Evolutionary conservation across 2,113 vertebrate genomes (phyloP), one percentile per base, ranked within the genome.

Genomic region (Limnothrissa miodon): DNA sequence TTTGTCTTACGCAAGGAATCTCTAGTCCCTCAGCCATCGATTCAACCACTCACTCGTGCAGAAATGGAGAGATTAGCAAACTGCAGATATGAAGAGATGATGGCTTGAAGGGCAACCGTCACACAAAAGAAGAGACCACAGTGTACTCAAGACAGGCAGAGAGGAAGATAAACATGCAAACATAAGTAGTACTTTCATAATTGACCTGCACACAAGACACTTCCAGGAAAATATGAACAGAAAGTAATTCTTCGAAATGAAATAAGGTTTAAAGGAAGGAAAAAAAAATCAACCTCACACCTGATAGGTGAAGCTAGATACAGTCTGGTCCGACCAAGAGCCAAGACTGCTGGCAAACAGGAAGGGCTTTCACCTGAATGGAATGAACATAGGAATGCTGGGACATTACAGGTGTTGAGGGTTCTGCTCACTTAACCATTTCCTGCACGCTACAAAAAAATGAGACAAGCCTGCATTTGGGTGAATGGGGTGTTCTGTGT

Each of bases 371-470:
- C 25, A 66, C n/a, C 59, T 82, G 23, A 66, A 81, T 86, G 84
- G 87, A 91, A 91, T 89, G 84, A 84, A 91, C 86, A 86, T 79
- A 83, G 66, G 85, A 78, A 81, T 84, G 85, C 85, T 82, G 74
- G 86, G 85, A 83, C 88, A 85, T 46, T 13, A 17, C 83, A 91
- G 89, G 87, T 92, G 90, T 92, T 89, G 87, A 36, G 88, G 90
- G 90, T 92, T 91, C 89, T 92, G 89, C 87, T 89, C 90, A 48
- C 90, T 92, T 90, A 90, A 88, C 83, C 39, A 90, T 91, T 92
- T 93, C 91, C 80, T 1, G 87, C 87, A 87, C 78, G 19, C 83
- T 80, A 87, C 85, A 88, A 88, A 79, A 88, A 79, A 82, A 56
- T 56, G 19, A 56, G 51, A 56, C 51, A 19, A 56, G 51, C 59